These are phyloP conservation scores for Melipona quadrifasciata DNA, from an alignment of 1,140 invertebrate genomes.

Conservation along the genomic window DNA sequence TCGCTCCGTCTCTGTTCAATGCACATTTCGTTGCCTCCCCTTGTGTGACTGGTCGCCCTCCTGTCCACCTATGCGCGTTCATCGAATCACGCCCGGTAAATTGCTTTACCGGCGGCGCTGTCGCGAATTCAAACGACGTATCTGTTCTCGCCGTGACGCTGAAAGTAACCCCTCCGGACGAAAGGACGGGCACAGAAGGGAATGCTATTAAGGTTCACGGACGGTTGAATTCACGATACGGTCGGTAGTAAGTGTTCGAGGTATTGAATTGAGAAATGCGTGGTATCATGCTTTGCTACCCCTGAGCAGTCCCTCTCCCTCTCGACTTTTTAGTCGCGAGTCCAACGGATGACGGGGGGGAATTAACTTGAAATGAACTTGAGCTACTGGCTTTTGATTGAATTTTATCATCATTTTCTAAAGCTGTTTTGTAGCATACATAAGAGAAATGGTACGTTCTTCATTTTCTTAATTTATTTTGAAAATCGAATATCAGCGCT, in stretches of 20 bases:
- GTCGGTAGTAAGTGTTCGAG: background rate
- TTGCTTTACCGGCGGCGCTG: conserved; percentile 10
- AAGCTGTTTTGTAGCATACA: too few species aligned
- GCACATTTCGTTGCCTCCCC: conserved; percentile 11
- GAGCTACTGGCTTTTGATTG: too few species aligned
- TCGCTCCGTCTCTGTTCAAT: background rate
- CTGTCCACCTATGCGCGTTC: conserved; percentile 2
- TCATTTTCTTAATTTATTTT: background rate
- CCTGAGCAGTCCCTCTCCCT: background rate
- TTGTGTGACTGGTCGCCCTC: background rate
- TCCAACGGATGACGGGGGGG: background rate
- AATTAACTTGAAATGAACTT: too few species aligned
- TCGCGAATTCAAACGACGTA: conserved; percentile 26
- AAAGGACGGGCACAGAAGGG: background rate
- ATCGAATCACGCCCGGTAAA: conserved; percentile 33
- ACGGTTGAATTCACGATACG: background rate
- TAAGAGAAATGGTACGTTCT: too few species aligned
- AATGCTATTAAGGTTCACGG: too few species aligned
- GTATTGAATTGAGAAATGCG: background rate
- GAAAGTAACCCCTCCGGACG: conserved; percentile 20
- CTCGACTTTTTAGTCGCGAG: background rate
- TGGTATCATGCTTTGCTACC: background rate
- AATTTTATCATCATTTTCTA: too few species aligned
- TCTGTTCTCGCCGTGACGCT: background rate
- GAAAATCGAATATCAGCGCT: background rate